Evolutionary conservation across 2,113 vertebrate genomes (phyloP).

Genomic region (Menura novaehollandiae): DNA sequence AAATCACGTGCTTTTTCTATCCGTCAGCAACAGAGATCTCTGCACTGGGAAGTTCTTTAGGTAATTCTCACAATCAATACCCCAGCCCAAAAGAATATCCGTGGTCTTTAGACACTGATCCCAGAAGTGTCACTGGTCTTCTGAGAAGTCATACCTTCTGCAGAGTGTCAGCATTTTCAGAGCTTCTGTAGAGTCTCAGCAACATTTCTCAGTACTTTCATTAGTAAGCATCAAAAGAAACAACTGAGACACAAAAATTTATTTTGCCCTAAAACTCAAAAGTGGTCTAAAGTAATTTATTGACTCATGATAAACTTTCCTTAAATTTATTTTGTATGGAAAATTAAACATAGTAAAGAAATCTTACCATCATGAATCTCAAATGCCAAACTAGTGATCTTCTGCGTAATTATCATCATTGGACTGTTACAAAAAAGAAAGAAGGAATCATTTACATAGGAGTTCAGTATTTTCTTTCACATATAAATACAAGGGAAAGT

Average conservation of each 20-base stretch:
- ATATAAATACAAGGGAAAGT: not conserved
- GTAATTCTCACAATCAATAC: not conserved
- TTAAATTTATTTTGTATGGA: not conserved
- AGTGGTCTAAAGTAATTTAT: not conserved
- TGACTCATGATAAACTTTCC: not conserved
- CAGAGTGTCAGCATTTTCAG: not conserved
- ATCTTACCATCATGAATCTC: conserved; percentile 96
- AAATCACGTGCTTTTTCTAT: not conserved
- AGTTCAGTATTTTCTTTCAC: not conserved
- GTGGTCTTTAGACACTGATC: not conserved
- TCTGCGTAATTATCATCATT: conserved; percentile 99
- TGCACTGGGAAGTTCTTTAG: not conserved
- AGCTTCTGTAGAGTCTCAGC: not conserved
- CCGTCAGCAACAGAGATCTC: not conserved
- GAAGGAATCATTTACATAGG: not conserved
- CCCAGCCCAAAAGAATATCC: not conserved
- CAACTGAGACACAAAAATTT: not conserved
- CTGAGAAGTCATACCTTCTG: not conserved
- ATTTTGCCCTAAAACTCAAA: not conserved
- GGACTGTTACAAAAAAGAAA: conserved; percentile 74
- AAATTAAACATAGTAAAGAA: not conserved
- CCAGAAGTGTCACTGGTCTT: not conserved
- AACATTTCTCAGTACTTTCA: not conserved
- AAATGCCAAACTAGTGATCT: conserved; percentile 96
- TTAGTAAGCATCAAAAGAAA: not conserved